A percentile compares a stretch with the other conserved stretches of the same genome.
These are phyloP conservation scores for Sycophila sp. DNA, from an alignment of 1,140 invertebrate genomes.

Conservation along the genomic window DNA sequence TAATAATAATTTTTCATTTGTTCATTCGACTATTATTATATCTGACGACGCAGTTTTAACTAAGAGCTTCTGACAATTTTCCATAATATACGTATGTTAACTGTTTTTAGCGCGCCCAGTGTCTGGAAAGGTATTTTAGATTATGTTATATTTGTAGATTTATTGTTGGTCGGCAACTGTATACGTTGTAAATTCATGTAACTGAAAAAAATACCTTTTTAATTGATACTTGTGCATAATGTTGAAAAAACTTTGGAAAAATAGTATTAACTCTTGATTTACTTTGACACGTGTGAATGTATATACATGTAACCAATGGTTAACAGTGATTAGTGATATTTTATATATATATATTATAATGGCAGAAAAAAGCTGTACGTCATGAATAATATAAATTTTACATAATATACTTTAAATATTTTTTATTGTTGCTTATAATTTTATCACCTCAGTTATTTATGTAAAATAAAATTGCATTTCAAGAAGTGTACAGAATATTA, in stretches of 20 bases:
- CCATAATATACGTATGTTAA: constrained; percentile 4
- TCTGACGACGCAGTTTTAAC: constrained; percentile 14
- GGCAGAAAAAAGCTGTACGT: constrained; percentile 1
- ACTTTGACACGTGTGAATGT: constrained; percentile 20
- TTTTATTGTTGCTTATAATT: constrained; percentile 6
- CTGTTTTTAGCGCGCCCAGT: constrained; percentile 1
- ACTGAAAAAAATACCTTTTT: constrained; percentile 18
- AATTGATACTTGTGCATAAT: constrained; percentile 23
- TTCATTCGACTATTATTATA: constrained; percentile 20
- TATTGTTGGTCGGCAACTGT: constrained; percentile 5
- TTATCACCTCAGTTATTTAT: constrained; percentile 7
- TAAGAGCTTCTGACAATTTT: constrained; percentile 20
- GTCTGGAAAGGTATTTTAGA: constrained; percentile 21
- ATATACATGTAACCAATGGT: constrained; percentile 27
- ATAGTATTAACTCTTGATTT: constrained; percentile 36
- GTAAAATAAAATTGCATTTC: constrained; percentile 21
- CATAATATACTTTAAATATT: constrained; percentile 19
- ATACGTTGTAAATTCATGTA: constrained; percentile 4
- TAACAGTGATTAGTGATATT: constrained; percentile 35
- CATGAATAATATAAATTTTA: constrained; percentile 27
- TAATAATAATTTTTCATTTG: constrained; percentile 1
- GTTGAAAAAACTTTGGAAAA: constrained; percentile 8
- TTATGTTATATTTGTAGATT: constrained; percentile 3
- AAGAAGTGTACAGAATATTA: constrained; percentile 2
- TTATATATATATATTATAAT: constrained; percentile 22